Base-by-base conservation (phyloP, 1,140 invertebrate species). In the Brachionus rotundiformis region DNA sequence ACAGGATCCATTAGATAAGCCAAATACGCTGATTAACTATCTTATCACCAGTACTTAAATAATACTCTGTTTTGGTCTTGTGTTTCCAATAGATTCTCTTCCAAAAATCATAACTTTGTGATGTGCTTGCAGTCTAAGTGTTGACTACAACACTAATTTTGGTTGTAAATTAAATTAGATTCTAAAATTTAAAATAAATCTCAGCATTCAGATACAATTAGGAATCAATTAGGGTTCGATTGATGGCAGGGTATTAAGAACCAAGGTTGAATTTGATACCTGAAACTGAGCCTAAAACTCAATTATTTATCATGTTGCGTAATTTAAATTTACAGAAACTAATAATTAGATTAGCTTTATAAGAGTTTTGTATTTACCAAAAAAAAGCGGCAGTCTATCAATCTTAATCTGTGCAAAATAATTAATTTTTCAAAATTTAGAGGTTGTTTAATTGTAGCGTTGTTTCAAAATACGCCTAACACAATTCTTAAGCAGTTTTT, bases 1-100 rank as follows among this genome's bases (percentile, higher is more conserved):
- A 79, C 76, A 27, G 76, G 76, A 79, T 79, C 76, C 76, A 79
- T 68, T 13, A 68, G 63, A 68, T 68, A 68, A 68, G 33, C 27
- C 16, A 54, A 54, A 54, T 19, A 54, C 19, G 6, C 47, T 54
- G 47, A 54, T 25, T 8, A 54, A 23, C 31, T 68, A 4, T 68
- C 63, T 68, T 68, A 19, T 68, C 16, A n/a, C 7, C 7, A 29
- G 13, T 63, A 27, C 29, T 68, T 33, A n/a, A 36, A 68, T 16
- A 68, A 68, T 29, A 36, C 31, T 29, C 25, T 63, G 11, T 63
- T 63, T 63, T 63, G 25, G 25, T 29, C 29, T 63, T 63, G 25
- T 63, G 11, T 63, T 7, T 33, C n/a, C n/a, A 36, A 23, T 36
- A 8, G 63, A 31, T 68, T 29, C 16, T 33, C 36, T 54, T 19